Evolutionary conservation across 2,888 invertebrate species (phyloP).

Genomic region (Amaurobius ferox): DNA sequence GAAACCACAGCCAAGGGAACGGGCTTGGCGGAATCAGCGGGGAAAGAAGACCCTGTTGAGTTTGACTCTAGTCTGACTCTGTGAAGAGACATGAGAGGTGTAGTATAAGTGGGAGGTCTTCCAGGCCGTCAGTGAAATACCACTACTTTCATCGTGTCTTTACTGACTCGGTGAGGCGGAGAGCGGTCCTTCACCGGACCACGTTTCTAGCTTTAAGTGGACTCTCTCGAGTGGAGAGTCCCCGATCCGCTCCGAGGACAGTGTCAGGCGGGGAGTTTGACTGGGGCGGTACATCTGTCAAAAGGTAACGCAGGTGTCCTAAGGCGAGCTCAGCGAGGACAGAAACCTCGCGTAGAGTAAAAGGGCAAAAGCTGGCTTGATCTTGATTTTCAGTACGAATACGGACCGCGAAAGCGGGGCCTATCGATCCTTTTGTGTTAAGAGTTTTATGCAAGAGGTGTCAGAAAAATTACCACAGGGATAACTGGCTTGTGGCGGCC

Average conservation of each 20-base stretch:
- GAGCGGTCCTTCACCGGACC: slow-evolving; percentile 75
- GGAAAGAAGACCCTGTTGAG: too few species aligned
- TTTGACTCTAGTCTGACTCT: too few species aligned
- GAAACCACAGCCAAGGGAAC: too few species aligned
- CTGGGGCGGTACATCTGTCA: slow-evolving; percentile 84
- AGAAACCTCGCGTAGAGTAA: slow-evolving; percentile 85
- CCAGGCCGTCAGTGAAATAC: too few species aligned
- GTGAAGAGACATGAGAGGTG: too few species aligned
- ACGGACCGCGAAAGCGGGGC: slow-evolving; percentile 82
- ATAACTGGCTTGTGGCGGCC: too few species aligned
- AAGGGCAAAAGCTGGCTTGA: slow-evolving; percentile 85
- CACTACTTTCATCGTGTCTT: slow-evolving; percentile 81
- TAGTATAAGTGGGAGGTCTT: too few species aligned
- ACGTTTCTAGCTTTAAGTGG: too few species aligned
- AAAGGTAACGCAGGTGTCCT: slow-evolving; percentile 83
- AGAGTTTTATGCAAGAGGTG: too few species aligned
- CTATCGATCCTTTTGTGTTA: slow-evolving; percentile 84
- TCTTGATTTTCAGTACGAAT: slow-evolving; percentile 81
- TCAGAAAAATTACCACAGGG: too few species aligned
- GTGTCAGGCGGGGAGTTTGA: slow-evolving; percentile 83
- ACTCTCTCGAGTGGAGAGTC: too few species aligned
- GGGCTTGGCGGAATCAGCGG: too few species aligned
- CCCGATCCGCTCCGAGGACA: slow-evolving; percentile 79
- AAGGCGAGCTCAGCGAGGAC: slow-evolving; percentile 83
- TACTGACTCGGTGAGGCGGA: slow-evolving; percentile 80